phyloP scores from a whole-genome alignment of 2,888 invertebrate species.

The Sphaeridia pumilis region DNA sequence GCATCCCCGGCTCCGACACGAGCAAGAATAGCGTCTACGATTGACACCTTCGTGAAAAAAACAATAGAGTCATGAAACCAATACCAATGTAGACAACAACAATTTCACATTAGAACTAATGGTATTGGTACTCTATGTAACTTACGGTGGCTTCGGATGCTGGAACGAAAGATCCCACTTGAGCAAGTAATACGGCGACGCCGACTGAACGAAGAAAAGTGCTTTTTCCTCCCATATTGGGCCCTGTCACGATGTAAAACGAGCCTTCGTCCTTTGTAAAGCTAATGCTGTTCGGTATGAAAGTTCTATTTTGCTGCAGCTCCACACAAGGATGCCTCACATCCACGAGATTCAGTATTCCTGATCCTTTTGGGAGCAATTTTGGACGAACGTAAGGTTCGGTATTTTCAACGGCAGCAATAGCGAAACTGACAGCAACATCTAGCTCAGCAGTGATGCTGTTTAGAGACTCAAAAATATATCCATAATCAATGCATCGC shows the following conservation, averaged over 20 bases:
- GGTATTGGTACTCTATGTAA: no score
- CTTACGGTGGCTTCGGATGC: conserved; percentile 56
- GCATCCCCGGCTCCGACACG: conserved; percentile 87
- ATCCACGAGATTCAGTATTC: conserved; percentile 55
- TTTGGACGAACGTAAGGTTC: conserved; percentile 71
- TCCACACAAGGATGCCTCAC: conserved; percentile 91
- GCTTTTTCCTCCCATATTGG: conserved; percentile 99
- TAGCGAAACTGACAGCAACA: conserved; percentile 75
- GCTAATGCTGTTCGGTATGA: conserved; percentile 78
- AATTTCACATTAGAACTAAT: no score
- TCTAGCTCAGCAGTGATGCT: conserved; percentile 70
- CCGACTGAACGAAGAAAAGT: conserved; percentile 87
- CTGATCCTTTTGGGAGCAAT: conserved; percentile 50
- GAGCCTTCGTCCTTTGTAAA: conserved; percentile 55
- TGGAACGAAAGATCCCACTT: conserved; percentile 85
- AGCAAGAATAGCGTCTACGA: conserved; percentile 73
- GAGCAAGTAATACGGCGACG: conserved; percentile 73
- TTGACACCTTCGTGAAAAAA: conserved; percentile 54
- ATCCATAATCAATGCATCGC: conserved; percentile 81
- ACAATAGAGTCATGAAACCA: no score
- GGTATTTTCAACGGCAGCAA: conserved; percentile 57
- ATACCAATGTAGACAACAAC: no score
- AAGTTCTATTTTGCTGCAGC: conserved; percentile 70
- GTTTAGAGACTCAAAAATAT: conserved; percentile 63
- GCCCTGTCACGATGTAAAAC: conserved; percentile 47